phyloP scores from a whole-genome alignment of 2,888 invertebrate genomes.

The Eupithecia tripunctaria region DNA sequence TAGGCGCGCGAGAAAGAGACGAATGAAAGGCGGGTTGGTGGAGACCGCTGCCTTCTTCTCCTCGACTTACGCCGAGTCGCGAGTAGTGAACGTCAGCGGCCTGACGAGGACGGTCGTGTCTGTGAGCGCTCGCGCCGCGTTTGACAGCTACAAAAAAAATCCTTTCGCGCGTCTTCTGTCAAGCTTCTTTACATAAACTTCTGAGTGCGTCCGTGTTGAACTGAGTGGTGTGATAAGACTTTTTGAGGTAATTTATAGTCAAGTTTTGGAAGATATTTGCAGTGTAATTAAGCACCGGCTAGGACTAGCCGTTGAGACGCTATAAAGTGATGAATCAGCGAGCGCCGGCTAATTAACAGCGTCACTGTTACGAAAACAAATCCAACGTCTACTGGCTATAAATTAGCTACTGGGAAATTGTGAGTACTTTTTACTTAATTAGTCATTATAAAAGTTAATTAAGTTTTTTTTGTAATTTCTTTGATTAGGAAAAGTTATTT shows the following conservation, averaged over 20 bases:
- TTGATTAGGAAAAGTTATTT: neutral
- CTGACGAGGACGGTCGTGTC: constrained; percentile 79
- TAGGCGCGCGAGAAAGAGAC: constrained; percentile 80
- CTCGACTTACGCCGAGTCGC: constrained; percentile 81
- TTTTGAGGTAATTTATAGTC: constrained; percentile 51
- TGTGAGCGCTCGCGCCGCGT: constrained; percentile 63
- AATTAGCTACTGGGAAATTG: constrained; percentile 68
- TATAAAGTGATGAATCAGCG: constrained; percentile 84
- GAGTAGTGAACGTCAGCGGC: constrained; percentile 81
- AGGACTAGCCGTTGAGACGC: constrained; percentile 76
- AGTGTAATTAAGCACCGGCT: constrained; percentile 74
- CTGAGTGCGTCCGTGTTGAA: constrained; percentile 61
- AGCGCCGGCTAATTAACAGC: constrained; percentile 81
- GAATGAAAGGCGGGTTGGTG: constrained; percentile 82
- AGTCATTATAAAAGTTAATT: constrained; percentile 4
- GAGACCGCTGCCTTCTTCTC: constrained; percentile 84
- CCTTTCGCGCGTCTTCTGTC: constrained; percentile 75
- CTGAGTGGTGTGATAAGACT: constrained; percentile 32
- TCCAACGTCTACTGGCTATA: constrained; percentile 61
- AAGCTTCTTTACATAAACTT: constrained; percentile 72
- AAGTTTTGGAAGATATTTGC: constrained; percentile 60
- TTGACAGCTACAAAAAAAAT: constrained; percentile 73
- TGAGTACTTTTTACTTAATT: constrained; percentile 59
- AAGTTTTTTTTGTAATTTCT: neutral
- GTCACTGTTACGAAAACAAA: constrained; percentile 80